These are phyloP conservation scores for Bombus cullumanus DNA, from an alignment of 1,140 invertebrate species.

Conservation along the genomic window DNA sequence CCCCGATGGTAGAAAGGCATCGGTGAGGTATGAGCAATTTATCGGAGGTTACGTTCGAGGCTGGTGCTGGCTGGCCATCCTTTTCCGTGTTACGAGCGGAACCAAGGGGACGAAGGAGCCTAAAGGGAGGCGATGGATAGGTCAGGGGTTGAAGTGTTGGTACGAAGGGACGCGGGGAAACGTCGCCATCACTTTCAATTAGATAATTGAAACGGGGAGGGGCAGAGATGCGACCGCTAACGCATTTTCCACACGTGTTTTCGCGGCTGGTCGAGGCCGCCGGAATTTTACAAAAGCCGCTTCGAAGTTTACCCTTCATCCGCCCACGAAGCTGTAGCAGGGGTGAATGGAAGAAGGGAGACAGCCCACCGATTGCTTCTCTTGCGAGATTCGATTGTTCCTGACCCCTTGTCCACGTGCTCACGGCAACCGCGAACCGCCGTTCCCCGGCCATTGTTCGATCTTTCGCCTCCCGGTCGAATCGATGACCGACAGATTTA, in stretches of 20 bases:
- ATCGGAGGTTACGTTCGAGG: slow-evolving; percentile 64
- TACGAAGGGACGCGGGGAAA: background rate
- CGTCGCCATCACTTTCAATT: slow-evolving; percentile 72
- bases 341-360: background rate
- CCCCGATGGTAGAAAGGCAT: background rate
- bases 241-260: slow-evolving; percentile 60
- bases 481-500: slow-evolving; percentile 33
- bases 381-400: slow-evolving; percentile 54
- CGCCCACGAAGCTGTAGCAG: background rate
- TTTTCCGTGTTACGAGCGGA: slow-evolving; percentile 17
- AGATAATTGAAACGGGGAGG: slow-evolving; percentile 75
- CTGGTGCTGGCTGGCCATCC: background rate
- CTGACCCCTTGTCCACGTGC: slow-evolving; percentile 12
- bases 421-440: slow-evolving; percentile 12
- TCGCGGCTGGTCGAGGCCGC: slow-evolving; percentile 53
- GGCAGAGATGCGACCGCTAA: slow-evolving; percentile 37
- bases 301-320: slow-evolving; percentile 45
- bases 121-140: slow-evolving; percentile 16
- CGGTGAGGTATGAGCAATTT: slow-evolving; percentile 58
- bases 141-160: slow-evolving; percentile 13
- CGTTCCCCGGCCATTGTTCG: slow-evolving; percentile 29
- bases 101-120: slow-evolving; percentile 12
- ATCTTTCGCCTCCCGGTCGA: slow-evolving; percentile 17
- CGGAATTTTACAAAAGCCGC: slow-evolving; percentile 71
- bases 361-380: slow-evolving; percentile 31